A percentile compares a stretch with the other conserved stretches of the same genome.
phyloP scores from a whole-genome alignment of 1,140 invertebrate genomes.

The Drosophila orosa region DNA sequence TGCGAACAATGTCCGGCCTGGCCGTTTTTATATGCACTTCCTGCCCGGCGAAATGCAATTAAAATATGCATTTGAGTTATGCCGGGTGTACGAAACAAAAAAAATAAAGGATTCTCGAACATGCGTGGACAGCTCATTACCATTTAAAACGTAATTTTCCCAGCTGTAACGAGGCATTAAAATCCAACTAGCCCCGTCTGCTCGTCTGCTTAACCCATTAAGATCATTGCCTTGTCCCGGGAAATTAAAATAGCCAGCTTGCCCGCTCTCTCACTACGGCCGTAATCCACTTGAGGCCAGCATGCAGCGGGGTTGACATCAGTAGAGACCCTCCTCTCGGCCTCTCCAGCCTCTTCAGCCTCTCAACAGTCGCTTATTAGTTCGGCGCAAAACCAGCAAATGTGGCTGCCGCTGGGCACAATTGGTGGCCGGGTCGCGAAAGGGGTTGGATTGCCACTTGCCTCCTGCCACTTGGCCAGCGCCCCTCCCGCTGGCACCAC shows the following conservation, averaged over 20 bases:
- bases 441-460: conserved; percentile 15
- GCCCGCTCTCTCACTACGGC: not conserved
- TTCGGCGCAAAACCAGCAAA: conserved; percentile 61
- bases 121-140: conserved; percentile 68
- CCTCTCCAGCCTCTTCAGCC: conserved; percentile 30
- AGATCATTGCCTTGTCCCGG: conserved; percentile 30
- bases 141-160: conserved; percentile 22
- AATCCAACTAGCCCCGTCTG: conserved; percentile 21
- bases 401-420: conserved; percentile 77
- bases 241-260: conserved; percentile 18
- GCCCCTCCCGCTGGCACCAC: conserved; percentile 26
- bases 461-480: not conserved
- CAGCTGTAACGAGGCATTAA: conserved; percentile 27
- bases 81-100: conserved; percentile 11
- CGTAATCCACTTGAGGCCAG: conserved; percentile 61
- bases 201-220: conserved; percentile 39
- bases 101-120: conserved; percentile 39
- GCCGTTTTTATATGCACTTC: conserved; percentile 60
- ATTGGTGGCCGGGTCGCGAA: conserved; percentile 59
- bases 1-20: conserved; percentile 49
- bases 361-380: conserved; percentile 57
- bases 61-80: conserved; percentile 76
- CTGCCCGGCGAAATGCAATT: conserved; percentile 65
- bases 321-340: conserved; percentile 9
- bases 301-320: conserved; percentile 35